phyloP scores from a whole-genome alignment of 2,888 invertebrate species.

The Rhingia campestris region DNA sequence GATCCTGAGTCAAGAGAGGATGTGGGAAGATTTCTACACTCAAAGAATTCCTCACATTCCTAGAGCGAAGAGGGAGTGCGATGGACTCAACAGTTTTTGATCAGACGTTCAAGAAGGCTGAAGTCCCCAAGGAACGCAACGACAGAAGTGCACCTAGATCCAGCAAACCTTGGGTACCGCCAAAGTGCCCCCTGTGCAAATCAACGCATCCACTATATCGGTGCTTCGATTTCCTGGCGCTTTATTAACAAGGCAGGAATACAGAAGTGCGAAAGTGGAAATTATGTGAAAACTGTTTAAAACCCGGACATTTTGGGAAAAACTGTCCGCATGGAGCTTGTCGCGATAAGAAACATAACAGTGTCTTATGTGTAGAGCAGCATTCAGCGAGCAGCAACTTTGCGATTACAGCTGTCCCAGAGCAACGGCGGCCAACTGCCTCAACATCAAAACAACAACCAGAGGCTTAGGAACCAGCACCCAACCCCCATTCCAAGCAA shows the following conservation, averaged over 20 bases:
- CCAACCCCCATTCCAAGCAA: neutral
- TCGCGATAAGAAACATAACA: constrained; percentile 9
- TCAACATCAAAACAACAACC: constrained; percentile 5
- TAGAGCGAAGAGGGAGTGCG: constrained; percentile 18
- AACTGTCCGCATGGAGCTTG: neutral
- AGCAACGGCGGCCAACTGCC: too few relatives aligned
- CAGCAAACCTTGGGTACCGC: constrained; percentile 2
- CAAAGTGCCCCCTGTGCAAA: constrained; percentile 1
- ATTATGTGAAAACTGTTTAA: neutral
- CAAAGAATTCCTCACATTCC: constrained; percentile 11
- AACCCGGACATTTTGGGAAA: constrained; percentile 3
- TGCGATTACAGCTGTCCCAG: too few relatives aligned
- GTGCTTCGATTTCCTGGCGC: neutral
- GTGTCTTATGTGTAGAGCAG: too few relatives aligned
- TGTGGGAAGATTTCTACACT: constrained; percentile 5
- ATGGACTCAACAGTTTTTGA: constrained; percentile 26
- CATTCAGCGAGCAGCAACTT: neutral
- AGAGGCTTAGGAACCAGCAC: neutral
- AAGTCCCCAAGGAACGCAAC: neutral
- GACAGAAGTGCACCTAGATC: neutral
- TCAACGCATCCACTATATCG: constrained; percentile 1
- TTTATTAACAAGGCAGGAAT: neutral
- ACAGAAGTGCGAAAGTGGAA: too few relatives aligned
- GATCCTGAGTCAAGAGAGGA: constrained; percentile 15
- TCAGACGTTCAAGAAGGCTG: neutral